phyloP scores from a whole-genome alignment of 2,888 invertebrate genomes.

The Bhutanitis thaidina region DNA sequence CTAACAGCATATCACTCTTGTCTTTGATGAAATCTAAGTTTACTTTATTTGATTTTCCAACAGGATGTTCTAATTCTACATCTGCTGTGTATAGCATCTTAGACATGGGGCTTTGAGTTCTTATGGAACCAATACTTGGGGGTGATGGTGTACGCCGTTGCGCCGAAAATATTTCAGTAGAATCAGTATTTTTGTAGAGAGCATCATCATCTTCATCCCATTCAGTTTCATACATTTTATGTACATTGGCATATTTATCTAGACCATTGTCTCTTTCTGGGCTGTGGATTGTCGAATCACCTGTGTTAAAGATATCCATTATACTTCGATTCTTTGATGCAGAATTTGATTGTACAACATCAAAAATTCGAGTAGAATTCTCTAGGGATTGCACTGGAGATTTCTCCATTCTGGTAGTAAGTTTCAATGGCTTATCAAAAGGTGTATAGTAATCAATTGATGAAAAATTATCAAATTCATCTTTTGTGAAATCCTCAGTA shows the following conservation, averaged over 20 bases:
- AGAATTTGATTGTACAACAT: conserved; percentile 54
- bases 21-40: conserved; percentile 41
- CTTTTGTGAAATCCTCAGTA: conserved; percentile 42
- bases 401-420: conserved; percentile 24
- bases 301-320: conserved; percentile 62
- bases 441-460: conserved; percentile 38
- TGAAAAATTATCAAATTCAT: conserved; percentile 38
- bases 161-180: conserved; percentile 25
- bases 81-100: conserved; percentile 41
- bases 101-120: conserved; percentile 41
- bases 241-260: conserved; percentile 44
- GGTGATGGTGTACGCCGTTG: conserved; percentile 29
- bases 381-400: conserved; percentile 25
- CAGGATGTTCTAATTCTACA: conserved; percentile 23
- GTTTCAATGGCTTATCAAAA: conserved; percentile 40
- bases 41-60: conserved; percentile 26
- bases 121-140: conserved; percentile 27
- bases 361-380: conserved; percentile 48
- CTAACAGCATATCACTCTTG: conserved; percentile 50
- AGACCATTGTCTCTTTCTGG: conserved; percentile 41
- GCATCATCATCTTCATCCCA: conserved; percentile 76
- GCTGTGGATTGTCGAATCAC: conserved; percentile 35
- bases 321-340: conserved; percentile 59
- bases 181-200: conserved; percentile 55
- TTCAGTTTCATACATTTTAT: conserved; percentile 50